Evolutionary conservation across 1,140 invertebrate species (phyloP), one percentile per base, ranked within the genome.

Genomic region (Zaprionus inermis): DNA sequence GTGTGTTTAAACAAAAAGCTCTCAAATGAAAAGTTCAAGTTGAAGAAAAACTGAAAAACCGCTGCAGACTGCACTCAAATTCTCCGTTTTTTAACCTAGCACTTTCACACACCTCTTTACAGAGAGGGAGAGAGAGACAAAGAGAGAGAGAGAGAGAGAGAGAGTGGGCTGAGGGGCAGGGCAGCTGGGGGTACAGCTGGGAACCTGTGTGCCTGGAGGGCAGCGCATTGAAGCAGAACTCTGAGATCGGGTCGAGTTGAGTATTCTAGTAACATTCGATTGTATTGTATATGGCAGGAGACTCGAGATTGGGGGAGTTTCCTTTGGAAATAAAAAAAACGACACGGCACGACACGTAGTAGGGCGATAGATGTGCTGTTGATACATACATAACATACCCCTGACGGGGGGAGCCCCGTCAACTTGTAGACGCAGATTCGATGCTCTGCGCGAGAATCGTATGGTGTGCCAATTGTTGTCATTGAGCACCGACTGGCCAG

Each of bases 391-490:
- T 94, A 93, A 94, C 94, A 94, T 95, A 98, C 98, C 97, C 94
- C 95, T 94, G 72, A 97, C 95, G 71, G 96, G 95, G 69, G 95
- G 93, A 85, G 96, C 96, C 78, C 96, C 95, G 93, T 99, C 98
- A 66, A 98, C 94, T 93, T 96, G 96, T 46, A 99, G 94, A 81
- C 97, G 96, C 44, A 99, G 93, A 88, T 95, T 96, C 9, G 95
- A 96, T 1, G 97, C 97, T 79, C 97, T 94, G 61, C 98, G 94
- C 2, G 96, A 97, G 82, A 99, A 96, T 46, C 95, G 94, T 24
- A 98, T 94, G 3, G 97, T 97, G 92, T 99, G 98, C 98, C 98
- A 99, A 90, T 96, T 95, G 91, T 98, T 97, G 91, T 99, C 98
- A 90, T 98, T 98, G 30, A 98, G 92, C 58, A 96, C 96, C 67